phyloP scores from a whole-genome alignment of 2,888 invertebrate genomes.

The Cantharis lateralis region DNA sequence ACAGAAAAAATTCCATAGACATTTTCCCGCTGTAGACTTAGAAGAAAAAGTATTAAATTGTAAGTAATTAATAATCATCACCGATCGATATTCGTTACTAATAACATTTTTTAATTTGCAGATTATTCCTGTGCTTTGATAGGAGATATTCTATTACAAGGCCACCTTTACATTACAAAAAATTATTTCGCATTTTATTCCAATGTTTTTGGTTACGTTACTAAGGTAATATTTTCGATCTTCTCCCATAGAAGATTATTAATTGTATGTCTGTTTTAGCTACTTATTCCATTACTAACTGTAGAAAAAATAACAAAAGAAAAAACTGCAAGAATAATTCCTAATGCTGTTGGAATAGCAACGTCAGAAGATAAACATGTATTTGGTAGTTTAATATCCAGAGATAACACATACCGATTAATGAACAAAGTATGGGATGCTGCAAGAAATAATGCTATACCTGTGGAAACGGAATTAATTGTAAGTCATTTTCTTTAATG shows the following conservation, averaged over 20 bases:
- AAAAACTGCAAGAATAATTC: constrained; percentile 91
- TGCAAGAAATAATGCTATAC: constrained; percentile 55
- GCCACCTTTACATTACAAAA: constrained; percentile 90
- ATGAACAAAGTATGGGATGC: constrained; percentile 86
- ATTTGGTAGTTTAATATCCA: constrained; percentile 87
- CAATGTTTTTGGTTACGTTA: constrained; percentile 93
- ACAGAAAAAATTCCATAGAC: constrained; percentile 88
- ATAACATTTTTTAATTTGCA: constrained; percentile 54
- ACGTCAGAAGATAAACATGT: constrained; percentile 87
- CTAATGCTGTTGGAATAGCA: constrained; percentile 88
- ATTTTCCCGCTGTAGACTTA: constrained; percentile 81
- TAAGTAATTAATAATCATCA: constrained; percentile 57
- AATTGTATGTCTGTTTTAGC: constrained; percentile 58
- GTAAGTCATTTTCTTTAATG: constrained; percentile 13
- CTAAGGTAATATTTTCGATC: constrained; percentile 66
- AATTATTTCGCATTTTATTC: constrained; percentile 97
- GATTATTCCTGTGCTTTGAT: constrained; percentile 93
- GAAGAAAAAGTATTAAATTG: constrained; percentile 87
- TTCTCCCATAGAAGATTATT: background rate
- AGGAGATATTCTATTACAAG: constrained; percentile 90
- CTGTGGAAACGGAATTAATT: constrained; percentile 44
- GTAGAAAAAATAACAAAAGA: constrained; percentile 90
- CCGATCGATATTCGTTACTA: background rate
- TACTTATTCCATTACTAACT: constrained; percentile 84
- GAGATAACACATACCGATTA: constrained; percentile 85